phyloP scores from a whole-genome alignment of 2,113 vertebrate genomes.

The Cariama cristata region DNA sequence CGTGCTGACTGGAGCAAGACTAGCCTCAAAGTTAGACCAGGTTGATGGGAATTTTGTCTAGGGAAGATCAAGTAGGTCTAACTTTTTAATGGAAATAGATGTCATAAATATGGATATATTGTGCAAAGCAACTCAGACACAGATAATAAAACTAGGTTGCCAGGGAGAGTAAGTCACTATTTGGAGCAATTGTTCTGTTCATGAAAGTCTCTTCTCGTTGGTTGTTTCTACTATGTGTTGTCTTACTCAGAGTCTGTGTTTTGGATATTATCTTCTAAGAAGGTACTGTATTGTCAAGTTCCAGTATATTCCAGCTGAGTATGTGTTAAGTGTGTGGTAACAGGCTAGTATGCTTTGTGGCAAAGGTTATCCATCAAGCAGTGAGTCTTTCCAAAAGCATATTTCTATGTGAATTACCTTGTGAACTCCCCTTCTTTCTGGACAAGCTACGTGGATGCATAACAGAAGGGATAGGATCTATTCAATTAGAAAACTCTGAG shows the following conservation, averaged over 20 bases:
- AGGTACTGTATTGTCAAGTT: background rate
- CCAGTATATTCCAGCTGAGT: background rate
- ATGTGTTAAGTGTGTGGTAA: background rate
- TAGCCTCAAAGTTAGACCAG: background rate
- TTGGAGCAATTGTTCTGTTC: background rate
- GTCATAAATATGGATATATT: background rate
- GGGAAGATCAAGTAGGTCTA: too few relatives aligned
- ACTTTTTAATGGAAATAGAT: background rate
- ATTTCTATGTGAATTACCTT: background rate
- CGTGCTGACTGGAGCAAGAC: background rate
- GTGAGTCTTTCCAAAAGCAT: background rate
- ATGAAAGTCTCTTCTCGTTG: background rate
- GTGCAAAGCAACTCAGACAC: background rate
- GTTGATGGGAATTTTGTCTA: background rate
- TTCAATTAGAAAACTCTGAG: background rate
- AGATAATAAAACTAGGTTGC: background rate
- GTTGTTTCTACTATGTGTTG: background rate
- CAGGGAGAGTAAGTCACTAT: background rate
- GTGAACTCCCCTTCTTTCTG: background rate
- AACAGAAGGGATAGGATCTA: background rate
- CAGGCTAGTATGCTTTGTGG: background rate
- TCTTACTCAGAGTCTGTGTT: background rate
- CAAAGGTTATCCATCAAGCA: background rate
- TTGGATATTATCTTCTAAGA: background rate
- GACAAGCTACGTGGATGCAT: background rate